A percentile compares a stretch with the other conserved stretches of the same genome.
These are phyloP conservation scores for Scaptomyza parva DNA, from an alignment of 2,888 invertebrate species.

Conservation along the genomic window DNA sequence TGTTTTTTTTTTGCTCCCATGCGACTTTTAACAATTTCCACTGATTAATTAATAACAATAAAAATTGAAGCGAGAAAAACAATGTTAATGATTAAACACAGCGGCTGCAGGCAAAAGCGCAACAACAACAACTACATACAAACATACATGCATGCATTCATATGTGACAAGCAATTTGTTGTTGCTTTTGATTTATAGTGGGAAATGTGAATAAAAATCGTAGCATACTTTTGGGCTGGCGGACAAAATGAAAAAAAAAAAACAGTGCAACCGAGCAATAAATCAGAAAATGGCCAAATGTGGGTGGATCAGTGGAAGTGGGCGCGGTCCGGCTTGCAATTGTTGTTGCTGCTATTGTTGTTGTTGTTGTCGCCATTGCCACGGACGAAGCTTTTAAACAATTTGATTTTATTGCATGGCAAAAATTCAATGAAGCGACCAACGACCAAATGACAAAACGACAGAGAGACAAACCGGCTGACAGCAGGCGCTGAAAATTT, in stretches of 20 bases:
- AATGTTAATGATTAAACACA: slow-evolving; percentile 73
- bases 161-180: slow-evolving; percentile 52
- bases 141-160: slow-evolving; percentile 15
- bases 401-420: slow-evolving; percentile 75
- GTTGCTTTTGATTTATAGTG: slow-evolving; percentile 76
- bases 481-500: slow-evolving; percentile 78
- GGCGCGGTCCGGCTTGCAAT: slow-evolving; percentile 45
- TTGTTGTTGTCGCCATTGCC: slow-evolving; percentile 19
- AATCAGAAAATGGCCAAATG: slow-evolving; percentile 70
- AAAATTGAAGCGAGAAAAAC: slow-evolving; percentile 47
- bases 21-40: slow-evolving; percentile 60
- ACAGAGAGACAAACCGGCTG: slow-evolving; percentile 51
- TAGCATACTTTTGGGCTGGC: slow-evolving; percentile 67
- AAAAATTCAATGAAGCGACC: slow-evolving; percentile 79
- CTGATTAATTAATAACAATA: slow-evolving; percentile 80
- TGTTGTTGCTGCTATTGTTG: slow-evolving; percentile 11
- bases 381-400: slow-evolving; percentile 65
- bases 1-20: slow-evolving; percentile 27
- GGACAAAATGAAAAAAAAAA: slow-evolving; percentile 27
- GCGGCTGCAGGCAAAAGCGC: slow-evolving; percentile 45
- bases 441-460: slow-evolving; percentile 61
- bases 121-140: slow-evolving; percentile 32
- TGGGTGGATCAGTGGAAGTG: slow-evolving; percentile 58
- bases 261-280: slow-evolving; percentile 60
- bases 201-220: slow-evolving; percentile 60